Base-by-base conservation (phyloP, 1,140 invertebrate species). In the Prorops nasuta region DNA sequence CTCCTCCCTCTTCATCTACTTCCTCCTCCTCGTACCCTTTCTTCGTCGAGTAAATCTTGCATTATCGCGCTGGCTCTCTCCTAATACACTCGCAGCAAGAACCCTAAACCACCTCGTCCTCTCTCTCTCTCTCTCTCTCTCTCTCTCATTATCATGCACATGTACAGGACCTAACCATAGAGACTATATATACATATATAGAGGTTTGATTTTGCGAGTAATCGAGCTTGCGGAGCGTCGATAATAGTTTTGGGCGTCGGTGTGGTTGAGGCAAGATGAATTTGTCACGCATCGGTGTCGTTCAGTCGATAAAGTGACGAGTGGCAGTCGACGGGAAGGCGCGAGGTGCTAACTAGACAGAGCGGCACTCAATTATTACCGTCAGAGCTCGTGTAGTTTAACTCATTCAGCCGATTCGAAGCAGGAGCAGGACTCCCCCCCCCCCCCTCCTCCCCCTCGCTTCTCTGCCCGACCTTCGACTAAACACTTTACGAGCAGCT, bases 401-500 rank as follows among this genome's bases (percentile, higher is more conserved):
- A 40, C 38, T 15, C 12, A 9, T 19, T 20, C 44, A 14, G 18
- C 44, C 20, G 53, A 54, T 66, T 56, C 61, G 37, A 48, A 47
- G 31, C 40, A 51, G 52, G 49, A 37, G 22, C 32, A 43, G 6
- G 20, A 19, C 21, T 45, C 43, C 15, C 48, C 52, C 35, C 34
- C 47, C 56, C 43, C 31, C 42, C 46, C 51, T 57, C 44, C 56
- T 58, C 60, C 64, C 49, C 55, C 31, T 32, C 53, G 52, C 63
- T 60, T 56, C 54, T 55, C 49, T 35, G 42, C 64, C 62, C 66
- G 68, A 66, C 71, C 72, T 67, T 71, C 67, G 64, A 65, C 75
- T 75, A 75, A 77, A 76, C 72, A 74, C 71, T 77, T 77, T 77
- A 75, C 66, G 71, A 74, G 73, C 71, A 71, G 72, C 67, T 72